Base-by-base conservation (phyloP, 1,140 invertebrate genomes). In the Heliconius melpomene region DNA sequence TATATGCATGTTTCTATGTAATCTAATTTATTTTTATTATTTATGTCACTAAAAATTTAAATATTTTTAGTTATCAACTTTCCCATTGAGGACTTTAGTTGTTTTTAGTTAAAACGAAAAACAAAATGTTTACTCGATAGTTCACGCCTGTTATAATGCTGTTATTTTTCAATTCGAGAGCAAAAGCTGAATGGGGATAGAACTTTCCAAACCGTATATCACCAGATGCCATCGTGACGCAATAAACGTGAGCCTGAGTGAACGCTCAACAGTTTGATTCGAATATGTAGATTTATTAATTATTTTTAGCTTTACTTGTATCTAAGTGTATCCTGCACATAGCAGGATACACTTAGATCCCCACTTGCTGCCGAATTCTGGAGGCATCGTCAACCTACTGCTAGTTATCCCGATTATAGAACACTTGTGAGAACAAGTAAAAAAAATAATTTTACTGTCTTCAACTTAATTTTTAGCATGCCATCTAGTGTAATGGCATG, bases 191-290 rank as follows among this genome's bases (percentile, higher is more conserved):
- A 66, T 66, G 20, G 23, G 23, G 23, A 26, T 66, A 26, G 60
- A 26, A 66, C 60, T 66, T 66, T 66, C 9, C n/a, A 57, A 26
- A 66, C 20, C 23, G 60, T 66, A 66, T 29, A 66, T 66, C 23
- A 66, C 60, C 60, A 66, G 60, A 66, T 66, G 60, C 23, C 60
- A 66, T 66, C 60, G 23, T 66, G 57, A 66, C 23, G 60, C 23
- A 13, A 66, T 29, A 57, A 23, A n/a, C 54, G 23, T 23, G 54
- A 23, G 54, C n/a, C n/a, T 57, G n/a, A 23, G 7, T 57, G 54
- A 57, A 7, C 54, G 54, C 20, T 57, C 54, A 57, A 57, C n/a
- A 9, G 20, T 57, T 57, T 57, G 54, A 23, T 57, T n/a, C n/a
- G 20, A 23, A 11, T 20, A 23, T n/a, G 54, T 57, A 57, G n/a